A percentile compares a stretch with the other conserved stretches of the same genome.
These are phyloP conservation scores for Psophia crepitans DNA, from an alignment of 2,113 vertebrate genomes.

Conservation along the genomic window DNA sequence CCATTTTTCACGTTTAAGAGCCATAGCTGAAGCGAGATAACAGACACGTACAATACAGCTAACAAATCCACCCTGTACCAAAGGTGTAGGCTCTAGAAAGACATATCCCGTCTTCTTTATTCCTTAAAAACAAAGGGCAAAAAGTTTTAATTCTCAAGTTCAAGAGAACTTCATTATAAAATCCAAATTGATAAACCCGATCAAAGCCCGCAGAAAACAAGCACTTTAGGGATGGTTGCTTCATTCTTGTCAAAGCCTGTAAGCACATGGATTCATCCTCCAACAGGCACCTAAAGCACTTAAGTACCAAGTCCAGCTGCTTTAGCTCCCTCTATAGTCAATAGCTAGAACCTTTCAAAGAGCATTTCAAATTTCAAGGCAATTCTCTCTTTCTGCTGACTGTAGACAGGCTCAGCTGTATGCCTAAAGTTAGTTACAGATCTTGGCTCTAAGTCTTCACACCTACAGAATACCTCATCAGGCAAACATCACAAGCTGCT, in stretches of 20 bases:
- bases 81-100: background rate
- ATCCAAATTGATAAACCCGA: background rate
- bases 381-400: background rate
- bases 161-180: background rate
- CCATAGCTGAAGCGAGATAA: background rate
- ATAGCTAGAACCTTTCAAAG: background rate
- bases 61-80: background rate
- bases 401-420: background rate
- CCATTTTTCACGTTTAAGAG: background rate
- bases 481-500: background rate
- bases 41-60: background rate
- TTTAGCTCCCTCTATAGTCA: background rate
- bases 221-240: background rate
- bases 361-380: background rate
- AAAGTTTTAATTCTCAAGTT: background rate
- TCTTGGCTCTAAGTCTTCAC: background rate
- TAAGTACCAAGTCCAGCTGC: background rate
- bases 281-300: background rate
- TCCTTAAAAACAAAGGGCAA: background rate
- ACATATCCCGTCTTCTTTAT: background rate
- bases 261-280: background rate
- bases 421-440: background rate
- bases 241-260: background rate
- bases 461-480: background rate
- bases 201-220: background rate